Evolutionary conservation across 2,113 vertebrate species (phyloP).

Genomic region (Percopsis transmontana): DNA sequence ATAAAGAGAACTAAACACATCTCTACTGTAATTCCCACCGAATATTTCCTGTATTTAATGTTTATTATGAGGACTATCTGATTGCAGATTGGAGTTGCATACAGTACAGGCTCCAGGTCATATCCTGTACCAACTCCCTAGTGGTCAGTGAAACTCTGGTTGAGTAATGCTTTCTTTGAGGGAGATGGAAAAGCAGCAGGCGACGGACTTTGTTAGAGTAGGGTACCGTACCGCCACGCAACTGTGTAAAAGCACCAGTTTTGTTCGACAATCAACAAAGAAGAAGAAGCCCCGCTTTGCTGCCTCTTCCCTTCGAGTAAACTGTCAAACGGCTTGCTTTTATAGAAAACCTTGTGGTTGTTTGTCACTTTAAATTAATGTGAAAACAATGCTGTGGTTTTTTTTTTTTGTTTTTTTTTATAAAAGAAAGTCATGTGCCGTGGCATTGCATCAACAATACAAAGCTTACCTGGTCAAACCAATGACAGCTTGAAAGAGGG

Average conservation of each 20-base stretch:
- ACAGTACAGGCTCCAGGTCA: neutral
- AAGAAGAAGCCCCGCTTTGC: neutral
- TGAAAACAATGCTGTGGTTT: no score
- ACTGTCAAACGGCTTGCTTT: neutral
- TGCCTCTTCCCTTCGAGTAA: neutral
- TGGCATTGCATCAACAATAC: neutral
- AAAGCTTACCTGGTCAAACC: conserved; percentile 3
- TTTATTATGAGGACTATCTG: conserved; percentile 9
- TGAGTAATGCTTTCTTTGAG: conserved; percentile 4
- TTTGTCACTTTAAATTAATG: no score
- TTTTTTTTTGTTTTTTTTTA: no score
- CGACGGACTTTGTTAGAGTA: conserved; percentile 1
- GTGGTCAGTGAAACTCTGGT: neutral
- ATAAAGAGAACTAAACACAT: neutral
- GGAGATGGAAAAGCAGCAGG: neutral
- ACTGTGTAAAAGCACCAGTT: conserved; percentile 3
- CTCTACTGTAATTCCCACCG: conserved; percentile 3
- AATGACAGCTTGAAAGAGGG: conserved; percentile 14
- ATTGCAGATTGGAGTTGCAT: neutral
- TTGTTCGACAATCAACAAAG: no score
- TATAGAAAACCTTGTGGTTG: no score
- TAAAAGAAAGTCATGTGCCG: no score
- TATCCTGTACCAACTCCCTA: neutral
- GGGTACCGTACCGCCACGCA: conserved; percentile 1
- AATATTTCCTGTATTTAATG: conserved; percentile 3